Evolutionary conservation across 2,888 invertebrate species (phyloP).

Genomic region (Girardia tigrina): DNA sequence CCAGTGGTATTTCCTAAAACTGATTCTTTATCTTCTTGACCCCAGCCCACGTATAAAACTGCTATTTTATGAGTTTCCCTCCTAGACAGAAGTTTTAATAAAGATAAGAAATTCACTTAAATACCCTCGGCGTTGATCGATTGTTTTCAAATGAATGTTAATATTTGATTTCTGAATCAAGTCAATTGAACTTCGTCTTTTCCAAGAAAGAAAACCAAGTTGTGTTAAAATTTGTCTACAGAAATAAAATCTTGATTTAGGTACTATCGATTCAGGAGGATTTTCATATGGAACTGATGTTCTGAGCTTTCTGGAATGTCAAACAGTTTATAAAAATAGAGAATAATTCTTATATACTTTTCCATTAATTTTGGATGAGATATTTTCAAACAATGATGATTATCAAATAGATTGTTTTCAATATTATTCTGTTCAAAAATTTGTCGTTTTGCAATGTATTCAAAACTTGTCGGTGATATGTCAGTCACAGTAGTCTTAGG

Average conservation of each 20-base stretch:
- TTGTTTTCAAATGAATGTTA: background rate
- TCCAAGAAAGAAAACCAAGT: conserved; percentile 75
- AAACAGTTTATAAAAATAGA: background rate
- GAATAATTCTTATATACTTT: background rate
- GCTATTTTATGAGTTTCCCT: conserved; percentile 60
- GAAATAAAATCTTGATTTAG: conserved; percentile 2
- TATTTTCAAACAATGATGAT: conserved; percentile 9
- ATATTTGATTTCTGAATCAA: conserved; percentile 24
- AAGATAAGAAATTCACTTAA: background rate
- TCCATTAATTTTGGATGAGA: conserved; percentile 2
- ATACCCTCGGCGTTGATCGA: conserved; percentile 6
- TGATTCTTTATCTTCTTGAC: conserved; percentile 87
- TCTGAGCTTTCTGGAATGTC: background rate
- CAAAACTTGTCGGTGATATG: background rate
- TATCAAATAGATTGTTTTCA: background rate
- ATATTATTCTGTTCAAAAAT: background rate
- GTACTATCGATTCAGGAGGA: background rate
- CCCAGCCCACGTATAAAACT: conserved; percentile 85
- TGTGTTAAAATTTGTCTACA: conserved; percentile 78
- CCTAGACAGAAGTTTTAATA: conserved; percentile 38
- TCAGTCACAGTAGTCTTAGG: background rate
- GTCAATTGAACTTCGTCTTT: conserved; percentile 56
- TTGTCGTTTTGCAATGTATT: background rate
- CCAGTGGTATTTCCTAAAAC: conserved; percentile 78
- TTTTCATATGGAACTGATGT: background rate